Percentiles rank a stretch among this genome's conserved stretches.
phyloP scores from a whole-genome alignment of 2,797 vertebrate species.

The Rhinichthys osculus region DNA sequence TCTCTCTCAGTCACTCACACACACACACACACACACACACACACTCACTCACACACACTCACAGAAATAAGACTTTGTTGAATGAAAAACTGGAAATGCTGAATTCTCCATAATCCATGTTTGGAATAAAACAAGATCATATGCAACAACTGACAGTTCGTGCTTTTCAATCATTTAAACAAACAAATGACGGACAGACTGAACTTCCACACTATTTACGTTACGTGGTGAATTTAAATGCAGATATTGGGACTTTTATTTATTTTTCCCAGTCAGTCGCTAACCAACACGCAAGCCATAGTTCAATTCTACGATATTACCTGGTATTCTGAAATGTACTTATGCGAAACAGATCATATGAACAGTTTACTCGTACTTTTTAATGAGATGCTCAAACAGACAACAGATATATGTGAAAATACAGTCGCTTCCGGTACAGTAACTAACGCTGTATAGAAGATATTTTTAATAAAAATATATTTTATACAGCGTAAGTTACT shows the following conservation, averaged over 20 bases:
- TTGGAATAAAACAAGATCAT: slow-evolving; percentile 26
- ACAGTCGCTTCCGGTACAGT: neutral
- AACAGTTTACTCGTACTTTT: neutral
- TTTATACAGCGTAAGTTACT: too few relatives aligned
- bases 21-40: too few relatives aligned
- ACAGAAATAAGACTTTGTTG: neutral
- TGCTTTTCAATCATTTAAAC: neutral
- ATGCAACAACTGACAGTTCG: neutral
- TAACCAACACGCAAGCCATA: neutral
- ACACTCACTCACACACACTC: too few relatives aligned
- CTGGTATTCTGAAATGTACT: too few relatives aligned
- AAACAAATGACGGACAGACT: neutral
- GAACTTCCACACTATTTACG: neutral
- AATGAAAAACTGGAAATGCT: neutral
- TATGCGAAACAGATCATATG: too few relatives aligned
- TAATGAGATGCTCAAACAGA: neutral
- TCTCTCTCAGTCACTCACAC: too few relatives aligned
- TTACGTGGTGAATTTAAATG: neutral
- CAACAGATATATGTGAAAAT: neutral
- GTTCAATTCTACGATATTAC: neutral
- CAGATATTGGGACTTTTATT: neutral
- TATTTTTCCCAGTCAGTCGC: too few relatives aligned
- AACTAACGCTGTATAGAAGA: too few relatives aligned
- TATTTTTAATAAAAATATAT: too few relatives aligned
- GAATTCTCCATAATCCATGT: neutral